A percentile compares a stretch with the other conserved stretches of the same genome.
Conservation (phyloP, 2,113 vertebrate genomes). For the Suricata suricatta region DNA sequence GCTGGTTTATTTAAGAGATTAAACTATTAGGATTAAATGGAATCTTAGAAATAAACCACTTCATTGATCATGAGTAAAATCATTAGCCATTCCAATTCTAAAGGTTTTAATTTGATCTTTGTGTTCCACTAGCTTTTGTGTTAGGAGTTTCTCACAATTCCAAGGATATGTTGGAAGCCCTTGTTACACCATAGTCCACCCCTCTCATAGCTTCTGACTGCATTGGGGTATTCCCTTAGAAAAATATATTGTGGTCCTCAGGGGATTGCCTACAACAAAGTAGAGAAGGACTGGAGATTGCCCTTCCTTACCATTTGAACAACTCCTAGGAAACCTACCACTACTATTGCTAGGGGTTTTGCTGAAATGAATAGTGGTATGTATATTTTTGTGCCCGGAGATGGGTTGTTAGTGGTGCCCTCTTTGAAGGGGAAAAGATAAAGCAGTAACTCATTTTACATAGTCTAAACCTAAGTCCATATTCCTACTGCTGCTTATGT, state of each 20-base stretch:
- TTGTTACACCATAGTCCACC: neutral
- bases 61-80: slow-evolving; percentile 12
- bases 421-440: neutral
- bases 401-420: neutral
- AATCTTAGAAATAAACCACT: neutral
- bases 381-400: neutral
- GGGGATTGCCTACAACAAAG: neutral
- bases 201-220: neutral
- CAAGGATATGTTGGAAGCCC: neutral
- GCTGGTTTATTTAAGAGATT: neutral
- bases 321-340: neutral
- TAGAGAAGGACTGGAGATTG: neutral
- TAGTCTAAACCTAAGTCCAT: neutral
- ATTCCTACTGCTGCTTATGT: neutral
- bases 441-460: neutral
- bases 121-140: neutral
- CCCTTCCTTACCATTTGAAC: neutral
- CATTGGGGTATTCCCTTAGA: neutral
- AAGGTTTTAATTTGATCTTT: slow-evolving; percentile 17
- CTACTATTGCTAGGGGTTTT: neutral
- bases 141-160: slow-evolving; percentile 15
- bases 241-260: neutral
- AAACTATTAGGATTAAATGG: neutral
- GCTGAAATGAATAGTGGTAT: neutral
- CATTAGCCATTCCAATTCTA: neutral